Conservation (phyloP, 1,140 invertebrate species). For the Rhizoglyphus robini region DNA sequence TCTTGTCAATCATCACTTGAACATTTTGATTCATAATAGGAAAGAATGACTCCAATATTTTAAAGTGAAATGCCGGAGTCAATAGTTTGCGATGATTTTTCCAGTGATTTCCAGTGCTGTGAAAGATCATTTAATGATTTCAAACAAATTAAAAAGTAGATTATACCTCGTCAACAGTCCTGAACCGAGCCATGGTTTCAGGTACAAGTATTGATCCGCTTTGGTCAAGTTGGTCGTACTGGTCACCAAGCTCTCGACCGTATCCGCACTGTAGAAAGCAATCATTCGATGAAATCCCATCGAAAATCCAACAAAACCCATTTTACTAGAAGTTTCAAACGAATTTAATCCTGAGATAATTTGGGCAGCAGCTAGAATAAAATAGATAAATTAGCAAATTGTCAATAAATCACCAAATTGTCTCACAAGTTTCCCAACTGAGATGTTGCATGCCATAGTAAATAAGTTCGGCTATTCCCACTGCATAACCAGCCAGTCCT, state of each 20-base stretch:
- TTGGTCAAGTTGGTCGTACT: background rate
- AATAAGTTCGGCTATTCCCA: too few relatives aligned
- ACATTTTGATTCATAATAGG: constrained; percentile 58
- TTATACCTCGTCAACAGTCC: constrained; percentile 15
- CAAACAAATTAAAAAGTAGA: background rate
- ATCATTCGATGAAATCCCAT: too few relatives aligned
- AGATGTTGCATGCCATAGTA: too few relatives aligned
- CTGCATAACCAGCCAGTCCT: too few relatives aligned
- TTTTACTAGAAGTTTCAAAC: too few relatives aligned
- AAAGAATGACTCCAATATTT: constrained; percentile 66
- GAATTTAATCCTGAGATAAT: too few relatives aligned
- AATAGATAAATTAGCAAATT: too few relatives aligned
- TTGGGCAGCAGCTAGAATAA: too few relatives aligned
- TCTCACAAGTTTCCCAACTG: too few relatives aligned
- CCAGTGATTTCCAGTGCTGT: constrained; percentile 56
- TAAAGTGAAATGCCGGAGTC: constrained; percentile 75
- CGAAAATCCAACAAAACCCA: too few relatives aligned
- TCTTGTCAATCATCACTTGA: background rate
- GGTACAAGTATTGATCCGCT: constrained; percentile 7
- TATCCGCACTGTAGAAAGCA: constrained; percentile 3
- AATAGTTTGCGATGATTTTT: constrained; percentile 59
- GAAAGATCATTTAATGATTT: background rate
- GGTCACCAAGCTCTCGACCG: background rate
- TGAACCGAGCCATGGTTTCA: constrained; percentile 10
- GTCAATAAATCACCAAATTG: too few relatives aligned